Base-by-base conservation (phyloP, 1,140 invertebrate genomes). In the Meloidogyne exigua region DNA sequence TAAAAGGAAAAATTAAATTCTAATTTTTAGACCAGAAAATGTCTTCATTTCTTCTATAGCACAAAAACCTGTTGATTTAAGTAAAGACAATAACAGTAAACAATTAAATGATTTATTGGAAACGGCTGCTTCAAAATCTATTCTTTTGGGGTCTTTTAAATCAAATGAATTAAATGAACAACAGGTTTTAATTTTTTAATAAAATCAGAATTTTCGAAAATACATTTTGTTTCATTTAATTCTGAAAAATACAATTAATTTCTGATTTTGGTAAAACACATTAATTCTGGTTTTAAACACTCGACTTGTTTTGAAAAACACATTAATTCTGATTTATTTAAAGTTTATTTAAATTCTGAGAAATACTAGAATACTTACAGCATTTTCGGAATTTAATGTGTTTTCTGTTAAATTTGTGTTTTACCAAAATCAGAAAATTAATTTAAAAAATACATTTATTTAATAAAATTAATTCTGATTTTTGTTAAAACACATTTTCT, bases 61-160 rank as follows among this genome's bases (percentile, higher is more conserved):
- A 57, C 12, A 73, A 64, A 21, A n/a, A 57, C 4, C 36, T 1
- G 49, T 32, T 72, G 21, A 44, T 21, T 25, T 25, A 36, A 32
- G 5, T 9, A 21, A 32, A 68, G 66, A 3, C 7, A 25, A 23
- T 3, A 67, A n/a, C 26, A 21, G 7, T 5, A 36, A 32, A n/a
- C 18, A 36, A 9, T 73, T 73, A 23, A 32, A 73, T 65, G n/a
- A 32, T 39, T 25, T 36, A 64, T 39, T 65, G 28, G 36, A 32
- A 39, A 64, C 57, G 15, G 36, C 57, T n/a, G 72, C 62, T 10
- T 73, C 62, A 62, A 62, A 71, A n/a, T 23, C 44, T 28, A 25
- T 72, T 72, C 49, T 42, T 23, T 26, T 32, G 44, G 57, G 72
- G 23, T 25, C 72, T 57, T 18, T 23, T 73, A 65, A 65, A 65